Evolutionary conservation across 2,888 invertebrate species (phyloP).

Genomic region (Euplexia lucipara): DNA sequence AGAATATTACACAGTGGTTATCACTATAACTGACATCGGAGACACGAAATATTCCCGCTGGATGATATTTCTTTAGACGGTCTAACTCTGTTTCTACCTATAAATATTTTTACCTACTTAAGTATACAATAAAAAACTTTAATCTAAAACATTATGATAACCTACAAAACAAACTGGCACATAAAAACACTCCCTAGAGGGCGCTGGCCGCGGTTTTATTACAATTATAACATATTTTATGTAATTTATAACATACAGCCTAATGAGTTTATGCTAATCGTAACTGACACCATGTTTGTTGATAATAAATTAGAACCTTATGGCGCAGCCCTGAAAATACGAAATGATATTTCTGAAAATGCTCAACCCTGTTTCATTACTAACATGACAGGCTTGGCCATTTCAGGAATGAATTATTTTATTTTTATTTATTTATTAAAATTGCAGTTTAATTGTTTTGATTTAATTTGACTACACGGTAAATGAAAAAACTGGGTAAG

Average conservation of each 20-base stretch:
- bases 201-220: conserved; percentile 82
- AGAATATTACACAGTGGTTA: too few species aligned
- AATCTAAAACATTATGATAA: conserved; percentile 55
- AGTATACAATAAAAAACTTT: conserved; percentile 43
- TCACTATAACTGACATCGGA: too few species aligned
- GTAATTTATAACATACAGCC: conserved; percentile 81
- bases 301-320: conserved; percentile 58
- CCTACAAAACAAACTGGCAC: conserved; percentile 64
- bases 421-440: too few species aligned
- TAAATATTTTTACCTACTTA: conserved; percentile 18
- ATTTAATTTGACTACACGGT: too few species aligned
- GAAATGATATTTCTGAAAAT: conserved; percentile 27
- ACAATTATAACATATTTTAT: conserved; percentile 83
- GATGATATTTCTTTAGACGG: too few species aligned
- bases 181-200: conserved; percentile 75
- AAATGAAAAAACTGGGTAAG: too few species aligned
- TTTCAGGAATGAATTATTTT: too few species aligned
- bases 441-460: too few species aligned
- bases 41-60: too few species aligned
- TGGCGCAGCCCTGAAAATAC: conserved; percentile 30
- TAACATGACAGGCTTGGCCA: too few species aligned
- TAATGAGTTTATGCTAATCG: conserved; percentile 88
- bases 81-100: too few species aligned
- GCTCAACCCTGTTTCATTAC: conserved; percentile 18
- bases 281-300: conserved; percentile 75